Percentiles rank a stretch among this genome's conserved stretches.
Evolutionary conservation across 2,797 vertebrate genomes (phyloP).

Genomic region (Falco naumanni): DNA sequence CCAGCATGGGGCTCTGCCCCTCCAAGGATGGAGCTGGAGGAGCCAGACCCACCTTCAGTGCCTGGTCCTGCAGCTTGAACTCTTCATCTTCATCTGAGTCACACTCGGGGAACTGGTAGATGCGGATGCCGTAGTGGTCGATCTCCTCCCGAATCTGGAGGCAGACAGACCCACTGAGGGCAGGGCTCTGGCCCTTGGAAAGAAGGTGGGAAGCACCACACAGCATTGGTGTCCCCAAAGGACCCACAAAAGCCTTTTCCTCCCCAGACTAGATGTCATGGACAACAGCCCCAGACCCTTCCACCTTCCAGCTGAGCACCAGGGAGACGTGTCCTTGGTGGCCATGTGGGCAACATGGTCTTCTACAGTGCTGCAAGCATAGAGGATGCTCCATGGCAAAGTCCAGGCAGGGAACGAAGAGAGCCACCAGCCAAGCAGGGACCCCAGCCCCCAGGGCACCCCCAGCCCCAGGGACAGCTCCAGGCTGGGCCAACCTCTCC

Average conservation of each 20-base stretch:
- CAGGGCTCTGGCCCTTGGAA: rapidly evolving
- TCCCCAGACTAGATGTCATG: not conserved
- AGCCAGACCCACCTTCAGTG: constrained; percentile 10
- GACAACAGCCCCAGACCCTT: not conserved
- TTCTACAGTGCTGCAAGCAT: rapidly evolving
- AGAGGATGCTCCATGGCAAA: not conserved
- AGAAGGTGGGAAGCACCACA: not conserved
- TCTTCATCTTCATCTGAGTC: not conserved
- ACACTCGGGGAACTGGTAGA: not conserved
- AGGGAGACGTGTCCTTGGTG: not conserved
- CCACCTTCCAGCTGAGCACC: not conserved
- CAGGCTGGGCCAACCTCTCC: not conserved
- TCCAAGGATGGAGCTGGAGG: not conserved
- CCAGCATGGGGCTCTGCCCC: not conserved
- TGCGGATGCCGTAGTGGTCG: not conserved
- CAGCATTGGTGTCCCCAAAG: not conserved
- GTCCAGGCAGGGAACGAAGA: not conserved
- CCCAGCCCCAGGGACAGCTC: not conserved
- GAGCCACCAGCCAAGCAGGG: rapidly evolving
- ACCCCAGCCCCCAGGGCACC: not conserved
- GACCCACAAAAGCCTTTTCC: not conserved
- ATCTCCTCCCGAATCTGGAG: constrained; percentile 24
- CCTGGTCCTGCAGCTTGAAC: constrained; percentile 34
- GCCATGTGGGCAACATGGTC: not conserved
- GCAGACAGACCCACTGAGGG: not conserved